Base-by-base conservation (phyloP, 2,797 vertebrate genomes). In the Cephalopachus bancanus region DNA sequence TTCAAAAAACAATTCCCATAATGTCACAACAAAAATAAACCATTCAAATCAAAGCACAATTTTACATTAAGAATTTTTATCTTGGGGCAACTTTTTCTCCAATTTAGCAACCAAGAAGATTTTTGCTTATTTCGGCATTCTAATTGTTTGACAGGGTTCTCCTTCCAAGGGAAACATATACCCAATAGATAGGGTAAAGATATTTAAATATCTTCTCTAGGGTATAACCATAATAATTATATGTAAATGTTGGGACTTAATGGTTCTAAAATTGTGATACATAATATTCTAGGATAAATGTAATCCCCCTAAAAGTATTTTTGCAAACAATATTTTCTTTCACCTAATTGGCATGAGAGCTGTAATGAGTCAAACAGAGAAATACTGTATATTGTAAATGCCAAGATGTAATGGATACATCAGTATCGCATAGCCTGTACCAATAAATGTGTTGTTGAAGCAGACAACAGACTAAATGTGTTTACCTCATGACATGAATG, bases 221-320 rank as follows among this genome's bases (percentile, higher is more conserved):
- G 87, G 37, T 97, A 97, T 97, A 92, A 87, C 93, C 97, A 71
- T 93, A 89, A 91, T 96, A 89, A 97, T 87, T 83, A 97, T 94
- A 97, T 97, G 96, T 96, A 98, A 98, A 97, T 83, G 88, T 28
- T 53, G 87, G 15, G 86, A 60, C 72, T 94, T 94, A 97, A 94
- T 88, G 97, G 2, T 28, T 91, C 97, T 97, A 95, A 98, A 98
- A 96, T 81, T 81, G 84, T 97, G 93, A 97, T 97, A 98, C 93
- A 95, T 97, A 97, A 91, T 72, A 94, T 97, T 94, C 83, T 84
- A 37, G 95, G 86, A 96, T 96, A 95, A 97, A 95, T 97, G 95
- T 97, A 97, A 96, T 91, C 89, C 89, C 95, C 79, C 94, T 94
- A 83, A 97, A 98, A 95, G 55, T 78, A 24, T 59, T 64, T 95